Percentiles rank a stretch among this genome's conserved stretches.
These are phyloP conservation scores for Danionella dracula DNA, from an alignment of 2,797 vertebrate genomes.

Conservation along the genomic window DNA sequence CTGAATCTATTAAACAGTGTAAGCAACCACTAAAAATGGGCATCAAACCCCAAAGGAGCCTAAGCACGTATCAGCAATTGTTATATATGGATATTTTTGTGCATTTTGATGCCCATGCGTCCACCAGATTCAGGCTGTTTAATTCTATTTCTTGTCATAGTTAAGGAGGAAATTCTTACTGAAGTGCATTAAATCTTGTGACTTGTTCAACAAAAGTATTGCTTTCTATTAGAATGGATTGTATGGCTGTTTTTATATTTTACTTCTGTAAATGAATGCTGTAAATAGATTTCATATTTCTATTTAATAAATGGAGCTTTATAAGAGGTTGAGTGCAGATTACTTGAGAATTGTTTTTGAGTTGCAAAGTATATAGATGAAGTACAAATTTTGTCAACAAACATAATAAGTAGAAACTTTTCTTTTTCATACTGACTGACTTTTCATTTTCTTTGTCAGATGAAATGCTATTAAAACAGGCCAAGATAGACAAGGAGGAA, in stretches of 20 bases:
- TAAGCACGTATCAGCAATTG: background rate
- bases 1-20: slow-evolving; percentile 27
- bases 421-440: background rate
- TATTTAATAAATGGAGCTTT: slow-evolving; percentile 53
- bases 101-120: background rate
- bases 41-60: slow-evolving; percentile 8
- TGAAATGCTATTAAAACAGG: slow-evolving; percentile 9
- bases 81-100: slow-evolving; percentile 7
- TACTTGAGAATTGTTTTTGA: slow-evolving; percentile 8
- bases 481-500: slow-evolving; percentile 14
- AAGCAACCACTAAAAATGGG: background rate
- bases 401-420: no score
- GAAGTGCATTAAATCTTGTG: slow-evolving; percentile 40
- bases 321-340: slow-evolving; percentile 37
- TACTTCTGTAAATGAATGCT: slow-evolving; percentile 47
- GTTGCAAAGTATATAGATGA: background rate
- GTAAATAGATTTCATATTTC: slow-evolving; percentile 51
- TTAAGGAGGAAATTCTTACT: slow-evolving; percentile 18
- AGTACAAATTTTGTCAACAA: no score
- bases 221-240: slow-evolving; percentile 41
- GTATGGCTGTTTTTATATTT: slow-evolving; percentile 37
- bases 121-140: background rate
- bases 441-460: background rate
- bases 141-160: slow-evolving; percentile 11
- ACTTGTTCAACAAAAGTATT: slow-evolving; percentile 4